Conservation (phyloP, 1,140 invertebrate genomes). For the Drosophila virilis region DNA sequence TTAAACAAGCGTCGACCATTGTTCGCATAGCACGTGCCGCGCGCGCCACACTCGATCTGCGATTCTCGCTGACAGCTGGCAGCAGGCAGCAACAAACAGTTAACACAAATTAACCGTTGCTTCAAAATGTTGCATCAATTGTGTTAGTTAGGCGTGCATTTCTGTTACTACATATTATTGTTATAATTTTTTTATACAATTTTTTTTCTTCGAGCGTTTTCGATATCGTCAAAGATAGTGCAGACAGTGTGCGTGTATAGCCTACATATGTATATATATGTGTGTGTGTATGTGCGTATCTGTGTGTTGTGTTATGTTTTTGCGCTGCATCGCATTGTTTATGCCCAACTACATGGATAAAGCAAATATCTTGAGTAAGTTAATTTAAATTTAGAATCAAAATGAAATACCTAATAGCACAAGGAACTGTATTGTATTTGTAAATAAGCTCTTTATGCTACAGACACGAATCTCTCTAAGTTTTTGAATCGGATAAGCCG, state of each 20-base stretch:
- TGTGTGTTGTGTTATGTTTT: neutral
- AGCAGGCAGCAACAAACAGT: slow-evolving; percentile 4
- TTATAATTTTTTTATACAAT: slow-evolving; percentile 5
- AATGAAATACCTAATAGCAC: neutral
- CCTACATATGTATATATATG: neutral
- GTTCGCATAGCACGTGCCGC: slow-evolving; percentile 74
- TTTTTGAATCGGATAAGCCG: too few species aligned
- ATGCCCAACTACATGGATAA: neutral
- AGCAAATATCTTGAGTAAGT: slow-evolving; percentile 5
- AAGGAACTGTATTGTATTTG: too few species aligned
- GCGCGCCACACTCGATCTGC: slow-evolving; percentile 10
- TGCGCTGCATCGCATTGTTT: neutral
- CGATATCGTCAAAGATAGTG: slow-evolving; percentile 1
- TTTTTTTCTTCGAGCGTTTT: slow-evolving; percentile 4
- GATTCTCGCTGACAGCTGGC: slow-evolving; percentile 7
- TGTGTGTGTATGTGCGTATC: neutral
- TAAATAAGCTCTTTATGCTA: too few species aligned
- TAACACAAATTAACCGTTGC: slow-evolving; percentile 14
- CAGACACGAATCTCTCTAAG: too few species aligned
- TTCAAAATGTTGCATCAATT: slow-evolving; percentile 21
- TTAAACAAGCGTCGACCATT: slow-evolving; percentile 78
- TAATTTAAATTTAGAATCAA: neutral
- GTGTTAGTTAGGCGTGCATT: slow-evolving; percentile 9
- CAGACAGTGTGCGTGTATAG: neutral
- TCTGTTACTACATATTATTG: slow-evolving; percentile 8